Base-by-base conservation (phyloP, 2,113 vertebrate species). In the Platichthys flesus region DNA sequence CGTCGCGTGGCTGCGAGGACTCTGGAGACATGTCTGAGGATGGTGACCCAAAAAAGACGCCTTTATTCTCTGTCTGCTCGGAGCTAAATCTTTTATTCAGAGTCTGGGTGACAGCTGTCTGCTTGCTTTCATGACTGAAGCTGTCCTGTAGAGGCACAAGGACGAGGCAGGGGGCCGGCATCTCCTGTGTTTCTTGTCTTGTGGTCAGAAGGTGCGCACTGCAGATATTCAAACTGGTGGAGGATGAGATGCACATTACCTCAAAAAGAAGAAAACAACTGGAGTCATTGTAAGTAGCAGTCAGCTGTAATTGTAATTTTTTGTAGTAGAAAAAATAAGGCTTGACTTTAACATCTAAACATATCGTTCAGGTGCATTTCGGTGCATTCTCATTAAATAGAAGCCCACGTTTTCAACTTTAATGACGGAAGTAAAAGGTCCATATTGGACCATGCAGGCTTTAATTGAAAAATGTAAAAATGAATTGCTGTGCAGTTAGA, bases 21-120 rank as follows among this genome's bases (percentile, higher is more conserved):
- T 84, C 52, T 20, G 28, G 18, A 71, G 58, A 59, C 12, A 3
- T 15, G 47, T 64, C 74, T 18, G 65, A 89, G 56, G 26, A 80
- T 49, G 65, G 23, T 85, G 88, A 89, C 85, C 87, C 66, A 82
- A 28, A 88, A 90, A 76, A 79, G n/a, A 76, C 0, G 21, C 26
- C n/a, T 86, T 85, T 85, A 83, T 77, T 78, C 60, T 64, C 26
- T 42, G 37, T 84, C 67, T 78, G 85, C 85, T 84, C 24, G 60
- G 28, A 88, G 82, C 56, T n/a, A 86, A 77, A 90, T 88, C 21
- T 89, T 92, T 91, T 85, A 91, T 92, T 91, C 88, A 90, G 70
- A 83, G 63, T 71, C 18, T 79, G 68, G 68, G 56, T 80, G 88
- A 88, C 86, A 90, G 83, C 81, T 90, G 86, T 85, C 81, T 85